Evolutionary conservation across 2,797 vertebrate genomes (phyloP), one percentile per base, ranked within the genome.

Genomic region (Pogonophryne albipinna): DNA sequence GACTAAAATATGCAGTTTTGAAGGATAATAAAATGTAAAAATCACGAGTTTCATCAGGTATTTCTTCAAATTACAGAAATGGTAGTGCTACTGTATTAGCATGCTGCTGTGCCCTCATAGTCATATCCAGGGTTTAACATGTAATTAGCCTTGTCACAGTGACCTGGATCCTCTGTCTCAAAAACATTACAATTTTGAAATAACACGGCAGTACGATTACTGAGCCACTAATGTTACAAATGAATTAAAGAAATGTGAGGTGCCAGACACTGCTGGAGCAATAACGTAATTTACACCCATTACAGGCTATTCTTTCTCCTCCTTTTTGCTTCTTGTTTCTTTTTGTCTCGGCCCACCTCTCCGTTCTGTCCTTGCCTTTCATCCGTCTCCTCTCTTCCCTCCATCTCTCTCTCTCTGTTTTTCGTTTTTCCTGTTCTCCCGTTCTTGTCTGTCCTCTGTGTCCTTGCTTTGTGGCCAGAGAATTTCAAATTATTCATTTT

Each of bases 391-490:
- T 44, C 23, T 31, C 34, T 31, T 58, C 38, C 31, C 42, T 51
- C 50, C 27, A 41, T 78, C 78, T 67, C 47, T 27, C 47, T 27
- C 69, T 74, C 53, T 80, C 71, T 59, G 53, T 85, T 76, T 75
- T 74, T 78, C 17, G 8, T n/a, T 67, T 65, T 80, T 56, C 47
- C 45, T 73, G 70, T 49, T 23, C 76, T 82, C 52, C 59, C 5
- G 2, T 58, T 79, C 70, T 44, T 34, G 78, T 80, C 78, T 78
- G 85, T 89, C 86, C 81, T 87, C 20, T 61, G 67, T 75, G 87
- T 76, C 88, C 88, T 92, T 91, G 85, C 82, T 86, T 80, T 87
- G 65, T 86, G 78, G 79, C 71, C 83, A 80, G 50, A 83, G 44
- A 82, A 85, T 83, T 85, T 60, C 78, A 85, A 38, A 84, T 76